Evolutionary conservation across 2,113 vertebrate species (phyloP), one percentile per base, ranked within the genome.

Genomic region (Aplodontia rufa): DNA sequence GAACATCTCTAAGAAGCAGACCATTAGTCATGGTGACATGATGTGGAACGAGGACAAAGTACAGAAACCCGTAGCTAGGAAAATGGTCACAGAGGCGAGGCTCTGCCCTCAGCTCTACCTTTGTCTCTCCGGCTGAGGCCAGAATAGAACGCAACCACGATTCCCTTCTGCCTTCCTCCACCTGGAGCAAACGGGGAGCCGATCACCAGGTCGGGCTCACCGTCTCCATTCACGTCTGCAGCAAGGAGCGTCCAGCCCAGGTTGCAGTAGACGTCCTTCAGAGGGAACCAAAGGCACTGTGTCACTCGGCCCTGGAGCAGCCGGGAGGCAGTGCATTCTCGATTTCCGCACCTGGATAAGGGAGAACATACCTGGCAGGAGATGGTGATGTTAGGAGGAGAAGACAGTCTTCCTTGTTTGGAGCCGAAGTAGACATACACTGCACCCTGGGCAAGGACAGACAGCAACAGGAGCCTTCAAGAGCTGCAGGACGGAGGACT

Each of bases 221-320:
- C 80, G 78, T 99, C 98, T 13, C 91, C 97, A 62, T 98, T 97
- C 94, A 98, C 1, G 51, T 99, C 99, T 64, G 98, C 91, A 16
- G 98, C 98, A 97, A 98, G 64, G 37, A 99, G 98, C 4, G 98
- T 98, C 98, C 98, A 99, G 84, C 99, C 99, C 97, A 99, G 96
- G 96, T 99, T 99, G 95, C 99, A 99, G 97, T 98, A 98, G 58
- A 93, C 93, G 90, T 98, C 97, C 99, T 99, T 95, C 87, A 95
- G 78, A 93, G 87, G 80, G 45, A 95, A 64, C 32, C 58, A 3
- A 72, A 92, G 81, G 55, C 76, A n/a, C 58, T 0, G 1, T 10
- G 10, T n/a, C 4, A 71, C 64, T 95, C 90, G 81, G 81, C 80
- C 45, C 47, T 53, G 30, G 75, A 87, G 94, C 60, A 8, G 0